phyloP scores from a whole-genome alignment of 2,113 vertebrate genomes.

The Festucalex cinctus region DNA sequence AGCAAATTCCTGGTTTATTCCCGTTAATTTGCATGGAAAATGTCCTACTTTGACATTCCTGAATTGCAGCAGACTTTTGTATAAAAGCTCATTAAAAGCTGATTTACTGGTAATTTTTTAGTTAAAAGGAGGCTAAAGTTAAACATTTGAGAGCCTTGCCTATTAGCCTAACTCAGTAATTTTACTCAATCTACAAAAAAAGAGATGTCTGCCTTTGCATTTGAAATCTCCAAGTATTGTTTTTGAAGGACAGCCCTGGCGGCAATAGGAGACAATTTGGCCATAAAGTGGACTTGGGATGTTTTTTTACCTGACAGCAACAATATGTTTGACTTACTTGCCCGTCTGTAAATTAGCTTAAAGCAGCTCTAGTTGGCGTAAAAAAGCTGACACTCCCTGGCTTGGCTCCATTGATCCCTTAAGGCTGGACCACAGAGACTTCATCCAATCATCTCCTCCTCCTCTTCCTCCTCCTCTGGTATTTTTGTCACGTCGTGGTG shows the following conservation, averaged over 20 bases:
- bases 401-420: constrained; percentile 18
- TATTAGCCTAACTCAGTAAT: too few species aligned
- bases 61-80: neutral
- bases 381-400: constrained; percentile 33
- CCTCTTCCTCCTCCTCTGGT: neutral
- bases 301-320: neutral
- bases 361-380: constrained; percentile 31
- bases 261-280: neutral
- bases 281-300: neutral
- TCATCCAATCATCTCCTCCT: neutral
- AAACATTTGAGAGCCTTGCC: too few species aligned
- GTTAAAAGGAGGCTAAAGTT: too few species aligned
- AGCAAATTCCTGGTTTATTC: too few species aligned
- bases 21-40: too few species aligned
- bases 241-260: neutral
- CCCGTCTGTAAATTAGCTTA: constrained; percentile 5
- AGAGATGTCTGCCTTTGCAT: neutral
- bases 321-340: constrained; percentile 18
- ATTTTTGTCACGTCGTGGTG: constrained; percentile 27
- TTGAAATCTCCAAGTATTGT: neutral
- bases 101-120: neutral
- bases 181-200: neutral
- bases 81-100: too few species aligned
- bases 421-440: constrained; percentile 4
- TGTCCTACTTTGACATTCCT: too few species aligned